A percentile compares a stretch with the other conserved stretches of the same genome.
phyloP scores from a whole-genome alignment of 2,888 invertebrate species.

The Morpho achilles region DNA sequence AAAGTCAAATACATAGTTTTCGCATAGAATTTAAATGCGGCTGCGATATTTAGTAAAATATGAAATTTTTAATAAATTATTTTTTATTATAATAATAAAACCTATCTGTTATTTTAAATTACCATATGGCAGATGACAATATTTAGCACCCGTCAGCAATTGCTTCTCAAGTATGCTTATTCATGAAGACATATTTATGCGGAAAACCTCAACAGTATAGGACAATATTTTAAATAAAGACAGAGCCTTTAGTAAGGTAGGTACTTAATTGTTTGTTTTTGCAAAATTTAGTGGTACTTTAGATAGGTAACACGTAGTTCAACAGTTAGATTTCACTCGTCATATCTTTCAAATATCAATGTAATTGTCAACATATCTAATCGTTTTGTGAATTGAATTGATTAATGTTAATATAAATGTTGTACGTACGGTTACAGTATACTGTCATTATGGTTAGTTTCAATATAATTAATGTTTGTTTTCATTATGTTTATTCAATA shows the following conservation, averaged over 20 bases:
- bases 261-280: constrained; percentile 21
- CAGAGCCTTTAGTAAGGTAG: constrained; percentile 19
- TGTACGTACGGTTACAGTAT: constrained; percentile 74
- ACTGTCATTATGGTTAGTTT: constrained; percentile 69
- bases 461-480: constrained; percentile 71
- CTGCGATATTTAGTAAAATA: no score
- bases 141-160: no score
- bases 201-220: no score
- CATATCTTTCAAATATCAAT: constrained; percentile 72
- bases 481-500: constrained; percentile 78
- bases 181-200: no score
- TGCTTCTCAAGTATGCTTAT: no score
- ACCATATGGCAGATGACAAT: no score
- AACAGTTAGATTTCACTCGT: constrained; percentile 38
- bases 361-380: constrained; percentile 74
- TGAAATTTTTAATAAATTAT: no score
- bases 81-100: no score
- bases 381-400: constrained; percentile 71
- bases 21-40: no score
- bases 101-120: no score
- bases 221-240: constrained; percentile 1
- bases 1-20: no score
- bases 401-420: constrained; percentile 73
- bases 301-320: constrained; percentile 27
- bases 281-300: constrained; percentile 23